These are phyloP conservation scores for Conchocele bisecta DNA, from an alignment of 2,888 invertebrate species.

Conservation along the genomic window DNA sequence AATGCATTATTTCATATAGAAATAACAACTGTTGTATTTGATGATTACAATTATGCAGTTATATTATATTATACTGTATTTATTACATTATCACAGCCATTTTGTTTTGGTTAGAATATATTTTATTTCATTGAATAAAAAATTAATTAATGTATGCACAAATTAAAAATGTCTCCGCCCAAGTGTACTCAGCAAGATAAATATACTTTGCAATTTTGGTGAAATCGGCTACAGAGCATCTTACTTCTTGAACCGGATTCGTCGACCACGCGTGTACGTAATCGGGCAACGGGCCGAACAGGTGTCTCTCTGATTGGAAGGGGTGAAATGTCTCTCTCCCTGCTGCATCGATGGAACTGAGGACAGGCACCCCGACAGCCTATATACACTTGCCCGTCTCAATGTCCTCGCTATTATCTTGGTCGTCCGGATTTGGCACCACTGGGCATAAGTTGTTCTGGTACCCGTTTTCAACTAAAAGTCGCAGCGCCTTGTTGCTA, in stretches of 20 bases:
- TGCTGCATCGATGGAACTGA: constrained; percentile 92
- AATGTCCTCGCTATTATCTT: constrained; percentile 88
- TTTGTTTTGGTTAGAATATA: too few species aligned
- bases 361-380: constrained; percentile 91
- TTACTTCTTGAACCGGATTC: constrained; percentile 40
- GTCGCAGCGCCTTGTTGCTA: constrained; percentile 89
- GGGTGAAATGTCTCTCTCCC: constrained; percentile 97
- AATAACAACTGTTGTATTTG: too few species aligned
- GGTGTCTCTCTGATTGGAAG: constrained; percentile 86
- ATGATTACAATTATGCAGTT: too few species aligned
- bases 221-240: too few species aligned
- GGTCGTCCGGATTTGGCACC: constrained; percentile 86
- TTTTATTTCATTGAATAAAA: too few species aligned
- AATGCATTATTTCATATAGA: too few species aligned
- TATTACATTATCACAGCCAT: too few species aligned
- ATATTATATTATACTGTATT: too few species aligned
- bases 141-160: too few species aligned
- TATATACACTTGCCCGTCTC: constrained; percentile 96
- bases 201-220: too few species aligned
- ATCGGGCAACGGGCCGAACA: constrained; percentile 52
- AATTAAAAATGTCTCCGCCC: too few species aligned
- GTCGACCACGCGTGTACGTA: constrained; percentile 58
- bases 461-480: constrained; percentile 89
- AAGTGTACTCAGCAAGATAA: too few species aligned
- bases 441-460: constrained; percentile 87